Conservation (phyloP, 2,113 vertebrate species). For the Colinus virginianus region DNA sequence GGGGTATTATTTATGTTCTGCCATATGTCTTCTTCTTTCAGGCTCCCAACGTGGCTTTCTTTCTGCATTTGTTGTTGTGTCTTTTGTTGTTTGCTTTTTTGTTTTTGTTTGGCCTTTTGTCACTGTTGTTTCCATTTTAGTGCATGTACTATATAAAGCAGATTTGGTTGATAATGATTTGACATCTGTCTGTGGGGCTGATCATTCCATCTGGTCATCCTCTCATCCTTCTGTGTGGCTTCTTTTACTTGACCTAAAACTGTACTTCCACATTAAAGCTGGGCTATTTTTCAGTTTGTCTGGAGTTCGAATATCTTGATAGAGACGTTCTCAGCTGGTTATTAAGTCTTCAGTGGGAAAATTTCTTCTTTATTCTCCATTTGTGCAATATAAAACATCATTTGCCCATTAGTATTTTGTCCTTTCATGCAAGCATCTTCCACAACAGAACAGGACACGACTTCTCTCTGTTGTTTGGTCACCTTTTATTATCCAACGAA, state of each 20-base stretch:
- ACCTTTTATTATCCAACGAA: slow-evolving; percentile 77
- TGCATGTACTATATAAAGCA: background rate
- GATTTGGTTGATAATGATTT: background rate
- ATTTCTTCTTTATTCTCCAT: slow-evolving; percentile 5
- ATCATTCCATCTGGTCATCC: background rate
- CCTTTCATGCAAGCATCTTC: slow-evolving; percentile 49
- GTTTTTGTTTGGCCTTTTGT: background rate
- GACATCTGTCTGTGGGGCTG: background rate
- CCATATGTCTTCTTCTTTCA: slow-evolving; percentile 17
- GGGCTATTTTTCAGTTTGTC: background rate
- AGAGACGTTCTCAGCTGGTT: background rate
- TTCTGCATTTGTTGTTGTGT: background rate
- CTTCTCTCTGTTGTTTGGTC: slow-evolving; percentile 63
- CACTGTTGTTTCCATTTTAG: background rate
- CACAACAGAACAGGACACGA: slow-evolving; percentile 10
- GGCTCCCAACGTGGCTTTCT: background rate
- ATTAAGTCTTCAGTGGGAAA: background rate
- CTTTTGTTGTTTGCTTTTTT: background rate
- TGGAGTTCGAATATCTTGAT: background rate
- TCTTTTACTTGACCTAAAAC: background rate
- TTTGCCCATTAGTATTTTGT: slow-evolving; percentile 53
- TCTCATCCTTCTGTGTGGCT: background rate
- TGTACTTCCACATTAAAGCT: background rate
- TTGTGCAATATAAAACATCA: background rate
- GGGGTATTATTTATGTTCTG: background rate